These are phyloP conservation scores for Charanyca ferruginea DNA, from an alignment of 2,888 invertebrate species.

Conservation along the genomic window DNA sequence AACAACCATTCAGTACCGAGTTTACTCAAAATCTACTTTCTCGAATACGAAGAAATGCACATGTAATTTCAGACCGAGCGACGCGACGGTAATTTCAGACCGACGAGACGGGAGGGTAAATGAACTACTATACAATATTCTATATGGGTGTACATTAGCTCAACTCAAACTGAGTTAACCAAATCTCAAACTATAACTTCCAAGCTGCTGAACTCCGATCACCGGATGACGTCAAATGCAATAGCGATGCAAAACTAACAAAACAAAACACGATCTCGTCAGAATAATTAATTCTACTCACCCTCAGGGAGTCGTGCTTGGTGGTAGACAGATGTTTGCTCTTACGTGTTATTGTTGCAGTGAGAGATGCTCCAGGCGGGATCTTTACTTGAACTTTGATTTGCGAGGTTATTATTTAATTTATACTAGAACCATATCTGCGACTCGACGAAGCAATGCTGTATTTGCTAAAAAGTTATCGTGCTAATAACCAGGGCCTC, in stretches of 20 bases:
- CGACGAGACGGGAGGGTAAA: neutral
- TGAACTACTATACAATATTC: neutral
- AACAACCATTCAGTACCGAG: neutral
- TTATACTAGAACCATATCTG: neutral
- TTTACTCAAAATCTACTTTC: neutral
- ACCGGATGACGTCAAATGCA: conserved; percentile 18
- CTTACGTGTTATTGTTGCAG: conserved; percentile 50
- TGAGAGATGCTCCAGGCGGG: conserved; percentile 44
- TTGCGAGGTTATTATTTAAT: conserved; percentile 15
- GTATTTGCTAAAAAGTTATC: too few species aligned
- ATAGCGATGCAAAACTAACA: conserved; percentile 21
- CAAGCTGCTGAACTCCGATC: conserved; percentile 6
- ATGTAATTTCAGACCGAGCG: neutral
- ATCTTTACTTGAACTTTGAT: conserved; percentile 45
- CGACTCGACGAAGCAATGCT: too few species aligned
- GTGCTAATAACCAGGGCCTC: too few species aligned
- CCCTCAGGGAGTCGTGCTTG: conserved; percentile 46
- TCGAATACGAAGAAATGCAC: neutral
- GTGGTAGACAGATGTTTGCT: conserved; percentile 53
- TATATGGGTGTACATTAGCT: too few species aligned
- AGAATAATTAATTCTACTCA: conserved; percentile 37
- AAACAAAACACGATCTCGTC: conserved; percentile 23
- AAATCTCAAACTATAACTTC: neutral
- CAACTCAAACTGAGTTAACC: neutral
- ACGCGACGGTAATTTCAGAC: neutral